Conservation (phyloP, 2,113 vertebrate species). For the Ctenomys sociabilis region DNA sequence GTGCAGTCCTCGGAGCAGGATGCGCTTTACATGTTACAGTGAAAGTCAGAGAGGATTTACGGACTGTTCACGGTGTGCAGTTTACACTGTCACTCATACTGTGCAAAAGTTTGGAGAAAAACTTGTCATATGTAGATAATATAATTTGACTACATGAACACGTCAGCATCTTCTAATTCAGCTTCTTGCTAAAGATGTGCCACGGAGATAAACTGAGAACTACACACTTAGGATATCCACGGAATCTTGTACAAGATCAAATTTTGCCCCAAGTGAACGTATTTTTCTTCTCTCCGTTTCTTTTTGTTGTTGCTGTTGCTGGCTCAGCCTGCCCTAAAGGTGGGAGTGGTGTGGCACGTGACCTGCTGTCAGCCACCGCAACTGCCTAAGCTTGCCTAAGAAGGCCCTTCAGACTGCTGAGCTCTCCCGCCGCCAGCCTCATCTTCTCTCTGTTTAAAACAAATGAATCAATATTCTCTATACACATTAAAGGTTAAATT, state of each 20-base stretch:
- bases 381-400: too few species aligned
- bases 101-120: not conserved
- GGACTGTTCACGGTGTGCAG: not conserved
- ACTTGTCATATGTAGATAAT: not conserved
- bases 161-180: not conserved
- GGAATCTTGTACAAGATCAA: not conserved
- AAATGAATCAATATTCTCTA: not conserved
- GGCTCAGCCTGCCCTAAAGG: too few species aligned
- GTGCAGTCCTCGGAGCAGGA: not conserved
- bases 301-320: too few species aligned
- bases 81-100: not conserved
- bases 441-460: too few species aligned
- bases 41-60: not conserved
- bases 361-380: too few species aligned
- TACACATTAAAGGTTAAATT: not conserved
- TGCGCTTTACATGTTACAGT: not conserved
- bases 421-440: too few species aligned
- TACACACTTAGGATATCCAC: not conserved
- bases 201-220: not conserved
- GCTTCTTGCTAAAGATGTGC: not conserved
- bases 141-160: not conserved
- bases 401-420: too few species aligned
- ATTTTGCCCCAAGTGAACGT: constrained; percentile 9
- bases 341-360: too few species aligned
- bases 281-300: not conserved